Conservation (phyloP, 2,113 vertebrate genomes). For the Origma solitaria region DNA sequence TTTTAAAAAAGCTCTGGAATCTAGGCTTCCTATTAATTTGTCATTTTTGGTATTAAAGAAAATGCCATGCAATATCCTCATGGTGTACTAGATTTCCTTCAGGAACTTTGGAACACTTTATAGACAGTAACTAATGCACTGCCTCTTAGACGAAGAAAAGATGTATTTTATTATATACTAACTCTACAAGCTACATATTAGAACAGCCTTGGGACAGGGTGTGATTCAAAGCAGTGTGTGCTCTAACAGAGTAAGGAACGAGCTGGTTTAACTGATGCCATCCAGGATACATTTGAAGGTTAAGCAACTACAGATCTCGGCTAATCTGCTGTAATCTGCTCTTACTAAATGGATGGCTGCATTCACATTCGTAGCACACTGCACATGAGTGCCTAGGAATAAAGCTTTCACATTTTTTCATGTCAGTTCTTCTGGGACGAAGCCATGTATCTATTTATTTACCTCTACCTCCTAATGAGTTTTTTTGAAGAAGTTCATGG, state of each 20-base stretch:
- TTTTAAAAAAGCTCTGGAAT: not conserved
- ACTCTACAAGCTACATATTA: not conserved
- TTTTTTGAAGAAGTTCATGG: constrained; percentile 64
- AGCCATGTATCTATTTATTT: constrained; percentile 78
- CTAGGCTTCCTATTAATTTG: not conserved
- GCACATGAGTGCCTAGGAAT: constrained; percentile 19
- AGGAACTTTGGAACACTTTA: not conserved
- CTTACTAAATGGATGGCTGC: constrained; percentile 62
- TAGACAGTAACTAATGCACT: not conserved
- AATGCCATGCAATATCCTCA: not conserved
- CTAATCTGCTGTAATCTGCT: constrained; percentile 83
- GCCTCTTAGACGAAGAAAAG: not conserved
- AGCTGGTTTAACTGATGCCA: constrained; percentile 50
- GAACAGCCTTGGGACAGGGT: not conserved
- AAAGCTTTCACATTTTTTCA: constrained; percentile 21
- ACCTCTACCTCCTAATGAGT: constrained; percentile 71
- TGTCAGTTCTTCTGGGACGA: constrained; percentile 16
- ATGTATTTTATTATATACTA: not conserved
- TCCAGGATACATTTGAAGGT: constrained; percentile 74
- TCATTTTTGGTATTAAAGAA: not conserved
- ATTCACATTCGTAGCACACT: not conserved
- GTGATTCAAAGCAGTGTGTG: not conserved
- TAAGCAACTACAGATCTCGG: constrained; percentile 72
- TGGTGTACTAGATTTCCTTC: not conserved
- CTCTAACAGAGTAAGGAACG: not conserved